Conservation (phyloP, 2,888 invertebrate genomes). For the Cataglyphis rosenhaueri region DNA sequence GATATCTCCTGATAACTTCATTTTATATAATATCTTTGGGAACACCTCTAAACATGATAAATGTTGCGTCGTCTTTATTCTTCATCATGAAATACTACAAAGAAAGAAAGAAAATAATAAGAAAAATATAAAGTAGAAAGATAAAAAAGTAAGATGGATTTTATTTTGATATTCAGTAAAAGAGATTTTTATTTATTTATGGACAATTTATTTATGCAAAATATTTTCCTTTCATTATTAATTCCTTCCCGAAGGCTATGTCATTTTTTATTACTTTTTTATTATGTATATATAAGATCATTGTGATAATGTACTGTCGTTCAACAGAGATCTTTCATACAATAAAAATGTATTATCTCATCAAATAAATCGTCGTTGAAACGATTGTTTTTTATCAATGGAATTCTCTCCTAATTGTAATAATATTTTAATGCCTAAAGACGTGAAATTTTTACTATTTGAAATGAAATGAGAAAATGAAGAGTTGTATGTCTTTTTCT, state of each 20-base stretch:
- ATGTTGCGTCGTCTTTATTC: neutral
- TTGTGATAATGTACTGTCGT: neutral
- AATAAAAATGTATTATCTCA: neutral
- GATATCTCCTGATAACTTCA: neutral
- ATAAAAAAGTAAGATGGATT: neutral
- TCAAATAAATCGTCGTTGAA: neutral
- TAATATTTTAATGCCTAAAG: neutral
- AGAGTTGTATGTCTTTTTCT: too few species aligned
- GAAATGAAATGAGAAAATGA: neutral
- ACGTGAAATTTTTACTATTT: neutral
- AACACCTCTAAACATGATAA: neutral
- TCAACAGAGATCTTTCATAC: neutral
- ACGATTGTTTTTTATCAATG: neutral
- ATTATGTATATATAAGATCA: neutral
- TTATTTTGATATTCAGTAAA: neutral
- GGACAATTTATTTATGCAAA: neutral
- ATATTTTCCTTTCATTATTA: neutral
- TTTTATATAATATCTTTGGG: neutral
- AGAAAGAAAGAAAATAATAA: neutral
- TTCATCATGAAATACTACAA: neutral
- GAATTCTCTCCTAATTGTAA: neutral
- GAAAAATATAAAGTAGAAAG: neutral
- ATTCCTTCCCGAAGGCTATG: neutral
- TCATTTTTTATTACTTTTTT: neutral
- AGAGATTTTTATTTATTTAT: neutral